Percentiles rank a stretch among this genome's conserved stretches.
Evolutionary conservation across 2,888 invertebrate genomes (phyloP).

Genomic region (Idaea dimidiata): DNA sequence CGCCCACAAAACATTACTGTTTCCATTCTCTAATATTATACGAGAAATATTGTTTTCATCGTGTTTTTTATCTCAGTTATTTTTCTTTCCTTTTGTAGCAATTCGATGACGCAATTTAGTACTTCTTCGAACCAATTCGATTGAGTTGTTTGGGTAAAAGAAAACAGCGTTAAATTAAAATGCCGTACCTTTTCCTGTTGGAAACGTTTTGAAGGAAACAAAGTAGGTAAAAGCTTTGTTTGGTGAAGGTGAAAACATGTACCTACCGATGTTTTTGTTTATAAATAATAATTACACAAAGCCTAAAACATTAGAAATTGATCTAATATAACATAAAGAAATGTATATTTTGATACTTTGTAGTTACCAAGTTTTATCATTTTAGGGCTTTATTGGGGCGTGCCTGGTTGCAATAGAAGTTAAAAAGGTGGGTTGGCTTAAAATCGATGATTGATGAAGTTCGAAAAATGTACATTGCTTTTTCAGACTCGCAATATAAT

Average conservation of each 20-base stretch:
- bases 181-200: background rate
- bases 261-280: no score
- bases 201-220: conserved; percentile 20
- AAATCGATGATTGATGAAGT: no score
- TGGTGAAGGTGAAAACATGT: conserved; percentile 13
- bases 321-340: no score
- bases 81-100: background rate
- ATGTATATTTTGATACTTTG: no score
- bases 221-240: conserved; percentile 1
- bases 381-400: no score
- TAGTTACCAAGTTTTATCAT: no score
- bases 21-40: conserved; percentile 20
- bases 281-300: no score
- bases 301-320: no score
- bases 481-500: no score
- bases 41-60: conserved; percentile 14
- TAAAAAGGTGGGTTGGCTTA: no score
- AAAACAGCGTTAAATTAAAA: background rate
- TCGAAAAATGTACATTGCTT: no score
- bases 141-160: background rate
- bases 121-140: background rate
- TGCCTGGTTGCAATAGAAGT: no score
- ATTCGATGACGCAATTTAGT: background rate
- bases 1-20: background rate
- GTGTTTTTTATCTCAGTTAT: conserved; percentile 6